Evolutionary conservation across 2,797 vertebrate genomes (phyloP), one percentile per base, ranked within the genome.

Genomic region (Ctenopoma kingsleyae): DNA sequence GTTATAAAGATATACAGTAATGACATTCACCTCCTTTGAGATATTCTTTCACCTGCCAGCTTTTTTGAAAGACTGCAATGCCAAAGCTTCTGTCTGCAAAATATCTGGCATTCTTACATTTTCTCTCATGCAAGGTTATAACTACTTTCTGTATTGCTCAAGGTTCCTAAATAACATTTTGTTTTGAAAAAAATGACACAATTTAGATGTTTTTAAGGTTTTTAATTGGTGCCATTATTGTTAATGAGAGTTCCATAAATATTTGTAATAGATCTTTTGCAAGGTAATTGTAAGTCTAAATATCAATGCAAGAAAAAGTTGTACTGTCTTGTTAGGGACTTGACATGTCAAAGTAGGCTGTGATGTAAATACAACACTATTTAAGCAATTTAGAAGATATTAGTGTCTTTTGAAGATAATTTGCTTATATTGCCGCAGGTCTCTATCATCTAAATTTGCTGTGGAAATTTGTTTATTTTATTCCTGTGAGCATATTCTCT

Each of bases 1-100:
- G 10, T 64, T 52, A 43, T 35, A 35, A 78, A 67, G 47, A 69
- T 17, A 40, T 36, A 36, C 30, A 32, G 53, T 16, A 68, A 67
- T 63, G 36, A 41, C 44, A 71, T 61, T 63, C 22, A 30, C 53
- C 46, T 55, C 50, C 59, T 65, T 49, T 68, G 62, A 61, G 62
- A 73, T 71, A 40, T 35, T 54, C 57, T 56, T 65, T 44, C 9
- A 65, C 55, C 44, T 32, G 13, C 41, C 13, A 16, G 56, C 7
- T 58, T 71, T 56, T 58, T 66, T 54, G 43, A 53, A 67, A 22
- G 46, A 32, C 53, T 66, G 50, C 54, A 47, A 61, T 25, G 53
- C n/a, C 20, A 2, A 27, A 35, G 17, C 53, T 54, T 54, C 48
- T 38, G 10, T 13, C 22, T 62, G 51, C 20, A 71, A 20, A 80